Conservation (phyloP, 2,113 vertebrate genomes). For the Pelvicachromis taeniatus region DNA sequence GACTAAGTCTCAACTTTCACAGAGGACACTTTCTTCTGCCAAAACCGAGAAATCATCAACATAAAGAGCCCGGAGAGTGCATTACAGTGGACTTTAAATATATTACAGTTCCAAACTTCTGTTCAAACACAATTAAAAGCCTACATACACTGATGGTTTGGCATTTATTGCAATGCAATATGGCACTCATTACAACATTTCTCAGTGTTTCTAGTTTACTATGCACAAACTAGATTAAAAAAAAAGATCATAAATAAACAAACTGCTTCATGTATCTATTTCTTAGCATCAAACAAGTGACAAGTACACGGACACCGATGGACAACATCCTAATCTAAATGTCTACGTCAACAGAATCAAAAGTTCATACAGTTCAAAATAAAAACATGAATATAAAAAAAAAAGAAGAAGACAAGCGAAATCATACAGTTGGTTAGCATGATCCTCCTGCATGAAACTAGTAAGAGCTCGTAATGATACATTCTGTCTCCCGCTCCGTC, state of each 20-base stretch:
- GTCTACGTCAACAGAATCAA: constrained; percentile 51
- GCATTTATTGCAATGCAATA: constrained; percentile 92
- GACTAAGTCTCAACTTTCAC: constrained; percentile 39
- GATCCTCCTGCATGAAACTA: constrained; percentile 70
- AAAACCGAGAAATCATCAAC: constrained; percentile 3
- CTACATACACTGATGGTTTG: constrained; percentile 43
- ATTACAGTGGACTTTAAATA: not conserved
- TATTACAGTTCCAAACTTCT: not conserved
- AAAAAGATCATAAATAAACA: constrained; percentile 99
- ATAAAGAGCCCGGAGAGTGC: not conserved
- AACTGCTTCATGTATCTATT: constrained; percentile 94
- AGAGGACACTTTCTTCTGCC: constrained; percentile 36
- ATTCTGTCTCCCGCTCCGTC: constrained; percentile 81
- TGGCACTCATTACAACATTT: constrained; percentile 78
- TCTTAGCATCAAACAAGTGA: constrained; percentile 68
- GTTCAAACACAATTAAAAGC: not conserved
- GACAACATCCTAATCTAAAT: constrained; percentile 60
- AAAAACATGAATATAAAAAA: not conserved
- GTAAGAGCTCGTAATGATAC: constrained; percentile 86
- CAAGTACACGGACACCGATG: constrained; percentile 63
- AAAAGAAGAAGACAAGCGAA: constrained; percentile 25
- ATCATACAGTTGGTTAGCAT: constrained; percentile 53
- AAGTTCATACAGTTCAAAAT: constrained; percentile 12
- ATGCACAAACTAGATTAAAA: constrained; percentile 97
- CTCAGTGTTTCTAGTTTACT: constrained; percentile 92